Evolutionary conservation across 2,888 invertebrate genomes (phyloP), one percentile per base, ranked within the genome.

Genomic region (Sympetrum striolatum): DNA sequence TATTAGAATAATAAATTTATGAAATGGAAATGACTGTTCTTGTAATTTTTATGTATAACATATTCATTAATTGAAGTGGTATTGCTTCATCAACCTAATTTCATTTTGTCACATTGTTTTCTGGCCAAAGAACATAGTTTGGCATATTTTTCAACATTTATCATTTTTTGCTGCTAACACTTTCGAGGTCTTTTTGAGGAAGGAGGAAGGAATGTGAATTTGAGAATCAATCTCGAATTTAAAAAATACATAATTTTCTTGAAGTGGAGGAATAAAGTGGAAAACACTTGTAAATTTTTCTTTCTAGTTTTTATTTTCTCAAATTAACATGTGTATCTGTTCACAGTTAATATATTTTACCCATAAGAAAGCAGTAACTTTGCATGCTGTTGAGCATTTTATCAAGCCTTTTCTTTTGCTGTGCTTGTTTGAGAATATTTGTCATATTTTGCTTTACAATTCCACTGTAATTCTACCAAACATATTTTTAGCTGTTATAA

Each of bases 401-500:
- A 37, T 86, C n/a, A 37, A 60, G 58, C 60, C 58, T 58, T 86
- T 86, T 86, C 60, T 60, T 15, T 60, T 86, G 86, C 86, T 86
- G 60, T 86, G 86, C 86, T 86, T 86, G 60, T 86, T 86, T 86
- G 86, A 58, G 86, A 86, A 86, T 86, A 64, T 86, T 31, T 60
- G 31, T 60, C 86, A 86, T 86, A 86, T 86, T 86, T 86, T 86
- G 86, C 86, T 60, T 18, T 44, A 90, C 73, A 80, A 35, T 80
- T 90, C 90, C 73, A 79, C 79, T 90, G 90, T 86, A 48, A 31
- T 79, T 79, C 60, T 37, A 37, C 60, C 86, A 79, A 90, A 90
- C 79, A 90, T 80, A 90, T 80, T 48, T 90, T 90, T 90, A 80
- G 90, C 79, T 90, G 48, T 79, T 90, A 64, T 80, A 79, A 80